Evolutionary conservation across 2,888 invertebrate species (phyloP).

Genomic region (Congeria kusceri): DNA sequence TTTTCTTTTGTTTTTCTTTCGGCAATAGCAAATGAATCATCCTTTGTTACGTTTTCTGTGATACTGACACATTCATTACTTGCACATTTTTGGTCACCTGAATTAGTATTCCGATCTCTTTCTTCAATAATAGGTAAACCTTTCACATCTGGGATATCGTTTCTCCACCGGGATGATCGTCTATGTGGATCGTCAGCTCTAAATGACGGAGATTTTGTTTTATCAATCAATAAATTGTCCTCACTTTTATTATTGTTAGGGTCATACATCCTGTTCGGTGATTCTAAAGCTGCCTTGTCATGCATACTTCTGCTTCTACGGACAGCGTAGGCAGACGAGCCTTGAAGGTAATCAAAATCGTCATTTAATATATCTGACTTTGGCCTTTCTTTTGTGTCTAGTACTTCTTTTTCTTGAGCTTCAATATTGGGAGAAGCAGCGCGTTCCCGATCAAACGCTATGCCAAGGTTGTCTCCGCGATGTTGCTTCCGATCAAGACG

Average conservation of each 20-base stretch:
- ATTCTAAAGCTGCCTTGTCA: conserved; percentile 35
- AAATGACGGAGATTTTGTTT: conserved; percentile 40
- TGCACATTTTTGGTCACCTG: conserved; percentile 42
- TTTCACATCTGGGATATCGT: conserved; percentile 61
- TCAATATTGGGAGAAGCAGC: conserved; percentile 77
- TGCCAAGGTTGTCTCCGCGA: conserved; percentile 55
- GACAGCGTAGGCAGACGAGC: conserved; percentile 34
- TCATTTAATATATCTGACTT: conserved; percentile 62
- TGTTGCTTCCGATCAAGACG: conserved; percentile 70
- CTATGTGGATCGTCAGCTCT: conserved; percentile 45
- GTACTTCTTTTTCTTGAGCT: conserved; percentile 50
- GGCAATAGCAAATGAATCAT: conserved; percentile 42
- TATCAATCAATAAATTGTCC: conserved; percentile 50
- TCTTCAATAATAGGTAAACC: conserved; percentile 76
- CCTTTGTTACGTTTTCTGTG: conserved; percentile 39
- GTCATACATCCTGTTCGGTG: conserved; percentile 46
- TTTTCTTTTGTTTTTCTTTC: conserved; percentile 57
- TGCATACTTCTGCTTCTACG: conserved; percentile 72
- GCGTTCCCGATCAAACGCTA: conserved; percentile 78
- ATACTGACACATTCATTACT: conserved; percentile 53
- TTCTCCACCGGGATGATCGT: conserved; percentile 69
- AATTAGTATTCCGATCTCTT: conserved; percentile 49
- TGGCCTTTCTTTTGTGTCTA: conserved; percentile 59
- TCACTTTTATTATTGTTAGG: conserved; percentile 62
- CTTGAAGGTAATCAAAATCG: conserved; percentile 57